A percentile compares a stretch with the other conserved stretches of the same genome.
Conservation (phyloP, 2,888 invertebrate genomes). For the Brachyptera risi region DNA sequence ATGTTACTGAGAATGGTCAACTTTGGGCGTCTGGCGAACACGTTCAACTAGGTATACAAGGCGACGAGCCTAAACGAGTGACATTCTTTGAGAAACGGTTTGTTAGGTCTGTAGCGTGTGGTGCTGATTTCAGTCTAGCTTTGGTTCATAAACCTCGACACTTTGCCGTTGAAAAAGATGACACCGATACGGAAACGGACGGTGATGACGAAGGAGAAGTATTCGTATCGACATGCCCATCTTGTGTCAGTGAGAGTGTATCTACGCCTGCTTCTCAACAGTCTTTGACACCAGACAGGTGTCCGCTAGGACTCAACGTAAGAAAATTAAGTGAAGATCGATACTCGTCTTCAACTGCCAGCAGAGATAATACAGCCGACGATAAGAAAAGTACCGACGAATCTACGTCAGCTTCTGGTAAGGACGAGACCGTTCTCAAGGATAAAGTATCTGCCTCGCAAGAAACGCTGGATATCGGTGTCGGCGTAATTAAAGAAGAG, state of each 20-base stretch:
- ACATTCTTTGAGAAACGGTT: constrained; percentile 64
- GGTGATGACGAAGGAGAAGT: constrained; percentile 60
- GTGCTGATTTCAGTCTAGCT: constrained; percentile 71
- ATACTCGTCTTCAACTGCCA: constrained; percentile 53
- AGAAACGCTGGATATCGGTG: not conserved
- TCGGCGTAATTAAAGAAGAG: not conserved
- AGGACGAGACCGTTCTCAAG: constrained; percentile 38
- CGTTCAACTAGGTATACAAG: constrained; percentile 59
- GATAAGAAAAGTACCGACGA: constrained; percentile 54
- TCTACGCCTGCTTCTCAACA: constrained; percentile 57
- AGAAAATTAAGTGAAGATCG: constrained; percentile 56
- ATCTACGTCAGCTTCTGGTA: constrained; percentile 52
- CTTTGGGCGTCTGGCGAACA: constrained; percentile 66
- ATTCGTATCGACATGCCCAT: constrained; percentile 62
- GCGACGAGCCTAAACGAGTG: constrained; percentile 56
- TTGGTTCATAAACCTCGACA: constrained; percentile 59
- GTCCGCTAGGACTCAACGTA: constrained; percentile 57
- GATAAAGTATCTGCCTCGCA: constrained; percentile 38
- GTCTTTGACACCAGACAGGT: constrained; percentile 57
- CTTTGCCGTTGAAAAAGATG: constrained; percentile 43
- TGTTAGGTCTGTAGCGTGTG: constrained; percentile 67
- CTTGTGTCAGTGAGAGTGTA: constrained; percentile 55
- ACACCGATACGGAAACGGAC: constrained; percentile 50
- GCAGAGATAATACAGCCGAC: constrained; percentile 50
- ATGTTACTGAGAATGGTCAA: constrained; percentile 61